phyloP scores from a whole-genome alignment of 2,888 invertebrate species.

The Heteropelma amictum region DNA sequence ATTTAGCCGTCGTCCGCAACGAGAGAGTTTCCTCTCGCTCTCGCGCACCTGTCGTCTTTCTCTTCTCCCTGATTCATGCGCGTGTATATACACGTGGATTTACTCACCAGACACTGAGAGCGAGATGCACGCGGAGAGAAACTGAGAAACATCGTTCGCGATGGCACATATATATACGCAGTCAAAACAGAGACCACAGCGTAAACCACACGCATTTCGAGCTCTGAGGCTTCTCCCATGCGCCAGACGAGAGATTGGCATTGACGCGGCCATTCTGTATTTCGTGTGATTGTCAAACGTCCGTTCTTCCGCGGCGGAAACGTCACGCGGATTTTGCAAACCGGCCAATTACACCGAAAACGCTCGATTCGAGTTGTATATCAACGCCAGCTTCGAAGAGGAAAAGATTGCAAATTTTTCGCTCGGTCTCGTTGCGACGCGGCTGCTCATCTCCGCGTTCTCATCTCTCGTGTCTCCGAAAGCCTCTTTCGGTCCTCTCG shows the following conservation, averaged over 20 bases:
- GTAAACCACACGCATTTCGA: conserved; percentile 74
- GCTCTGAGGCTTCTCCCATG: conserved; percentile 58
- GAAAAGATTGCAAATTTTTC: neutral
- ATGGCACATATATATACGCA: too few species aligned
- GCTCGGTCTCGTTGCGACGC: neutral
- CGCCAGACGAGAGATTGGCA: too few species aligned
- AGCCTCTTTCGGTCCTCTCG: conserved; percentile 5
- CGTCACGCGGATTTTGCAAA: conserved; percentile 37
- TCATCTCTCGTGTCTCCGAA: conserved; percentile 3
- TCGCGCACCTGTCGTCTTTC: neutral
- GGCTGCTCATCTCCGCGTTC: too few species aligned
- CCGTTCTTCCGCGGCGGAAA: conserved; percentile 27
- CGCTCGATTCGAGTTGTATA: too few species aligned
- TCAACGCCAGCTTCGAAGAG: too few species aligned
- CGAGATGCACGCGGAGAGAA: conserved; percentile 45
- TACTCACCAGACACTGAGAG: too few species aligned
- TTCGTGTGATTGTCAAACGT: conserved; percentile 73
- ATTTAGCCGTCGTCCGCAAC: conserved; percentile 44
- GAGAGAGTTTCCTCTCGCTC: neutral
- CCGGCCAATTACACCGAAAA: too few species aligned
- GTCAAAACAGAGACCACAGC: conserved; percentile 73
- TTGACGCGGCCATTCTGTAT: too few species aligned
- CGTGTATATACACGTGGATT: too few species aligned
- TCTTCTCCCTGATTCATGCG: neutral
- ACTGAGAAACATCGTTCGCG: conserved; percentile 48